phyloP scores from a whole-genome alignment of 1,140 invertebrate genomes.

The Meloidogyne floridensis region DNA sequence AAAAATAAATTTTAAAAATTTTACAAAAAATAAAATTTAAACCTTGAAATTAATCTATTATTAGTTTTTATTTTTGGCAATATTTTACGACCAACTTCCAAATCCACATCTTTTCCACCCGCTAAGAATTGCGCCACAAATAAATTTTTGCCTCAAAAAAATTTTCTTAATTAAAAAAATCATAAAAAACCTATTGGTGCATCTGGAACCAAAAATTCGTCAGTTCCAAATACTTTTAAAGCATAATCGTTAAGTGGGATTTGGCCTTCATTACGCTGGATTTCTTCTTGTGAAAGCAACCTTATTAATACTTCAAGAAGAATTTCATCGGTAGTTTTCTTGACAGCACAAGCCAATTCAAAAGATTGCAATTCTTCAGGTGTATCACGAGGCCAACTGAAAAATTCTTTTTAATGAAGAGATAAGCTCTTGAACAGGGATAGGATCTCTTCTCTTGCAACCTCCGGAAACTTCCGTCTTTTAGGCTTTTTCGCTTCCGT shows the following conservation, averaged over 20 bases:
- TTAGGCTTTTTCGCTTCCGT: too few species aligned
- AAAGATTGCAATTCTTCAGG: conserved; percentile 31
- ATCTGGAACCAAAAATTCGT: conserved; percentile 33
- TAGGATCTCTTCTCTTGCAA: too few species aligned
- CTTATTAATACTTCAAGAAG: conserved; percentile 41
- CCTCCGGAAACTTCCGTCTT: too few species aligned
- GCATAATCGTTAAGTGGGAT: conserved; percentile 52
- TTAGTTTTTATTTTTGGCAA: conserved; percentile 21
- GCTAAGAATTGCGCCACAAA: conserved; percentile 45
- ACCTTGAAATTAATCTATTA: conserved; percentile 28
- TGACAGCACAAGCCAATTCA: conserved; percentile 42
- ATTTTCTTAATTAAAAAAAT: not conserved
- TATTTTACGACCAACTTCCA: conserved; percentile 41
- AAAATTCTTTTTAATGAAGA: not conserved
- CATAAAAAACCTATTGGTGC: conserved; percentile 17
- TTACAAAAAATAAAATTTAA: not conserved
- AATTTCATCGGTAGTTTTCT: conserved; percentile 42
- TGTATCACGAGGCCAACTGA: conserved; percentile 35
- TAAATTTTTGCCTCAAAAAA: conserved; percentile 39
- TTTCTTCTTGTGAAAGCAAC: conserved; percentile 42
- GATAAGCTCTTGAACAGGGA: not conserved
- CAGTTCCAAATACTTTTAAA: conserved; percentile 43
- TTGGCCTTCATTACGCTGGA: conserved; percentile 37
- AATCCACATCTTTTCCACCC: conserved; percentile 44
- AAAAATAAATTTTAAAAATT: not conserved